Conservation (phyloP, 30 jellyfish, hydroid and myxozoan species). For the Aurelia sp. region DNA sequence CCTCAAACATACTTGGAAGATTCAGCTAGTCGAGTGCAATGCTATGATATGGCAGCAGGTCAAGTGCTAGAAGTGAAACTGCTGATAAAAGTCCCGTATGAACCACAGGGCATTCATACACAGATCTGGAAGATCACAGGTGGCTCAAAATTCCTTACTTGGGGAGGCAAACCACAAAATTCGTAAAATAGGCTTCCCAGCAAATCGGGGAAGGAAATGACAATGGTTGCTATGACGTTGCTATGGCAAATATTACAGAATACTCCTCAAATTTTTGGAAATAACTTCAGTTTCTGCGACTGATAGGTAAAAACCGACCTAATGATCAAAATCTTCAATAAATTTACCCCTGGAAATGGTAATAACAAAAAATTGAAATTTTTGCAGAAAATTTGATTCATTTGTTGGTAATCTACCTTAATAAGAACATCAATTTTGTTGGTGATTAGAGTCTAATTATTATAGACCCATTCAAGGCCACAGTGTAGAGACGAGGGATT, state of each 20-base stretch:
- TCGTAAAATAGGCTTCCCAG: background rate
- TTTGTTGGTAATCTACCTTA: background rate
- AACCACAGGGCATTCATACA: conserved; percentile 7
- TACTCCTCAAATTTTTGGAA: background rate
- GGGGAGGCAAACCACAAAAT: background rate
- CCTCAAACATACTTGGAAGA: background rate
- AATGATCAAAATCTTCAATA: conserved; percentile 1
- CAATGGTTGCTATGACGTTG: conserved; percentile 15
- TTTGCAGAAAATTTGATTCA: conserved; percentile 4
- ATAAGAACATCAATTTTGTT: too few relatives aligned
- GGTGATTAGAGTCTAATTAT: too few relatives aligned
- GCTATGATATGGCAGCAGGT: background rate
- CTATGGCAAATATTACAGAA: background rate
- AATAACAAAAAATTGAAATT: background rate
- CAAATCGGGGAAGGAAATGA: conserved; percentile 1
- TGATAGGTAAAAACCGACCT: background rate
- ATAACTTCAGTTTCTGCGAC: background rate
- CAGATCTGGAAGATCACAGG: conserved; percentile 9
- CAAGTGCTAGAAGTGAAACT: background rate
- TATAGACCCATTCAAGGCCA: too few relatives aligned
- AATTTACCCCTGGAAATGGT: background rate
- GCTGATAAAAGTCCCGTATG: background rate
- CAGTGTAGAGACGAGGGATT: too few relatives aligned
- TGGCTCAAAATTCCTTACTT: background rate
- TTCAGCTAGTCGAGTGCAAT: background rate